These are phyloP conservation scores for Oncorhynchus masou DNA, from an alignment of 2,113 vertebrate genomes.

Conservation along the genomic window DNA sequence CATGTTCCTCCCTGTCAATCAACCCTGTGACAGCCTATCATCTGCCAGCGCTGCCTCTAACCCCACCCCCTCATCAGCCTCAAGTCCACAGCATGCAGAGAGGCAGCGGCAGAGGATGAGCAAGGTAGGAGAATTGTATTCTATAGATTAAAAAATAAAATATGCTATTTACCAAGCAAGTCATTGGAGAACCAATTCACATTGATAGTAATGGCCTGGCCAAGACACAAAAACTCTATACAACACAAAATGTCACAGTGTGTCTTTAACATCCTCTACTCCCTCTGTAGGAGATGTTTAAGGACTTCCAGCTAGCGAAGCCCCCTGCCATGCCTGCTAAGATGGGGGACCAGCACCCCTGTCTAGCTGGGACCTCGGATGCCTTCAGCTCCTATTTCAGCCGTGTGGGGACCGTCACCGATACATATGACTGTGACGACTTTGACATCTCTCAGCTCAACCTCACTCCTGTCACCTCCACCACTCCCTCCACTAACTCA, in stretches of 20 bases:
- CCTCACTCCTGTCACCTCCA: conserved; percentile 97
- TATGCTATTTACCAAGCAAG: too few species aligned
- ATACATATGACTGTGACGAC: conserved; percentile 97
- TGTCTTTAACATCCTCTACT: not conserved
- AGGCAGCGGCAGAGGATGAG: conserved; percentile 83
- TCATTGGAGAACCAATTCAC: too few species aligned
- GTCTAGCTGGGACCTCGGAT: conserved; percentile 90
- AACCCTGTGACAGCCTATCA: conserved; percentile 79
- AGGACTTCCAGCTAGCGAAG: conserved; percentile 97
- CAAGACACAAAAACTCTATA: too few species aligned
- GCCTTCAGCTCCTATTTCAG: conserved; percentile 97
- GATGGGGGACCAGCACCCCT: conserved; percentile 87
- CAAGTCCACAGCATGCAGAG: conserved; percentile 87
- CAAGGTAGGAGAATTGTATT: conserved; percentile 65
- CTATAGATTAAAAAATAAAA: too few species aligned
- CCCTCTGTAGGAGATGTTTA: conserved; percentile 73
- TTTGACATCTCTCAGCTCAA: conserved; percentile 99
- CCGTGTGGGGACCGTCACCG: conserved; percentile 95
- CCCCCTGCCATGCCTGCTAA: conserved; percentile 88
- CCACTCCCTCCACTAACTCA: conserved; percentile 96
- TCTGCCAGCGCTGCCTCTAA: conserved; percentile 81
- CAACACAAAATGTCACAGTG: too few species aligned
- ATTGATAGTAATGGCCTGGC: too few species aligned
- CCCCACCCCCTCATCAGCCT: conserved; percentile 78
- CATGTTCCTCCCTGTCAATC: conserved; percentile 88